A percentile compares a stretch with the other conserved stretches of the same genome.
These are phyloP conservation scores for Ctenodactylus gundi DNA, from an alignment of 2,113 vertebrate genomes.

Conservation along the genomic window DNA sequence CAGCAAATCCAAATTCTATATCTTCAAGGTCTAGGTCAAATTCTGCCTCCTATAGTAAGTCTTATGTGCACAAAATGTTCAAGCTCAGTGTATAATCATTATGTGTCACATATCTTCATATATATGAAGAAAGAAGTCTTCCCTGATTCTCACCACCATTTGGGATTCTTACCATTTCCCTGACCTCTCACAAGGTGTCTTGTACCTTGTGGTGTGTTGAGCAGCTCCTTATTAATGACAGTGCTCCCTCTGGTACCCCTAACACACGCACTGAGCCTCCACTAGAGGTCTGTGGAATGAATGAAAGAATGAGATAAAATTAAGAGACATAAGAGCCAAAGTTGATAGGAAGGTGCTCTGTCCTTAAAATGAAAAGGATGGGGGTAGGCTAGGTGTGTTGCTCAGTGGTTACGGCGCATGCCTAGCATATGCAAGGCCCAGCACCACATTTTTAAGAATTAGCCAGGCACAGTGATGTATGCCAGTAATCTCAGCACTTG, in stretches of 20 bases:
- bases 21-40: background rate
- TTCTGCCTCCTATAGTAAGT: background rate
- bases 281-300: background rate
- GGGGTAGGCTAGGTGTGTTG: too few species aligned
- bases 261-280: background rate
- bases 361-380: background rate
- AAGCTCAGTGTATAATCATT: too few species aligned
- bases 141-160: background rate
- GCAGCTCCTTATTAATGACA: background rate
- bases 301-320: background rate
- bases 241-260: background rate
- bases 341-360: background rate
- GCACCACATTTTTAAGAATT: too few species aligned
- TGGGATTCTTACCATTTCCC: background rate
- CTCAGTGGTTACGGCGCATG: too few species aligned
- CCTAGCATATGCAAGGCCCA: too few species aligned
- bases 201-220: background rate
- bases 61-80: too few species aligned
- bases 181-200: background rate
- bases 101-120: too few species aligned
- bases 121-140: too few species aligned
- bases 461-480: too few species aligned
- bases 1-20: background rate
- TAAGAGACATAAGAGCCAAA: background rate
- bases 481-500: too few species aligned